Base-by-base conservation (phyloP, 2,797 vertebrate species). In the Tiaroga cobitis region DNA sequence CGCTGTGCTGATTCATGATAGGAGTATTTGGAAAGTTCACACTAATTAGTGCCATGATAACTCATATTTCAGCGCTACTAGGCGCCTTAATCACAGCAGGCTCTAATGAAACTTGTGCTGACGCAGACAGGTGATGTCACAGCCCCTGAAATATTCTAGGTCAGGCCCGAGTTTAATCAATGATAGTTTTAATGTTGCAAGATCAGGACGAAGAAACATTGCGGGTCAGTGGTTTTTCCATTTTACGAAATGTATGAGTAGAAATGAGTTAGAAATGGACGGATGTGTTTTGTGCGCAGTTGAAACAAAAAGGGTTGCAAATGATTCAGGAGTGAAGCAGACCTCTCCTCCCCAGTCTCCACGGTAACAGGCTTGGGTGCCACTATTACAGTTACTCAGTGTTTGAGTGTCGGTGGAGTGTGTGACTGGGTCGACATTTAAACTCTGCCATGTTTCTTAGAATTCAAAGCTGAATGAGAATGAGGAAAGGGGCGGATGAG, bases 1-100 rank as follows among this genome's bases (percentile, higher is more conserved):
- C 87, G 19, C 81, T 63, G 73, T 85, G 80, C 92, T 91, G 84
- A 93, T 86, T 93, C 94, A 93, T 93, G 91, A 85, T 8, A 7
- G 89, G 81, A 46, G 87, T 85, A 88, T 83, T 88, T 85, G 29
- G 56, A 87, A 85, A 90, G 89, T 91, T 92, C 80, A 81, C 72
- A 79, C 90, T 92, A 79, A 89, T 91, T 92, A 92, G 87, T 1
- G 21, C 78, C 65, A 81, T 61, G 73, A 70, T 85, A 51, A 68
- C 74, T 89, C 90, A 85, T 88, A 39, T 21, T 84, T 92, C 89
- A 87, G 86, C 81, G 85, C 56, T 61, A 75, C 61, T 37, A 32
- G 32, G 19, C 1, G 4, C 56, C 65, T 75, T 87, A 68, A 75
- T 84, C 77, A 84, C 56, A n/a, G 8, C 49, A n/a, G 26, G 29